phyloP scores from a whole-genome alignment of 2,797 vertebrate species.

The Podargus strigoides region DNA sequence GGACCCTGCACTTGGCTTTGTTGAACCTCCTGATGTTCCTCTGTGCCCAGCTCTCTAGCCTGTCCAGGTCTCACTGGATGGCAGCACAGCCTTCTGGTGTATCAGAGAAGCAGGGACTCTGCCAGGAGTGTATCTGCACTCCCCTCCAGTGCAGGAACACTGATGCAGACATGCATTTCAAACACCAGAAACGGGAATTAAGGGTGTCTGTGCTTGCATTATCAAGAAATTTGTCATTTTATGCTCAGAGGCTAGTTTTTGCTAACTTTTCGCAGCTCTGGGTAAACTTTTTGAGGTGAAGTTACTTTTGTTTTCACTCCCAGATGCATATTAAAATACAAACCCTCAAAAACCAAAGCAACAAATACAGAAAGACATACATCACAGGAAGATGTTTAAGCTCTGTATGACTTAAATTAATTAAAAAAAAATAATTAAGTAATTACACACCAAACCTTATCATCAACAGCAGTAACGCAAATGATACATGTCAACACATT shows the following conservation, averaged over 20 bases:
- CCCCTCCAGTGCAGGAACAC: not conserved
- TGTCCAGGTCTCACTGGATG: no score
- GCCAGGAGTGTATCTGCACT: not conserved
- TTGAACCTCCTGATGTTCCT: no score
- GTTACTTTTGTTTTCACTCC: not conserved
- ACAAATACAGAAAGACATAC: not conserved
- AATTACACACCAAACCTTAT: not conserved
- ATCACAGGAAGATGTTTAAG: not conserved
- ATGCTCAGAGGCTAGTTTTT: not conserved
- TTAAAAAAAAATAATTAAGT: not conserved
- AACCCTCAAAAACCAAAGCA: not conserved
- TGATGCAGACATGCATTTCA: not conserved
- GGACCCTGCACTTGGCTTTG: no score
- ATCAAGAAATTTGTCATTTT: not conserved
- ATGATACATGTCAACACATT: not conserved
- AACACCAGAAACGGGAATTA: not conserved
- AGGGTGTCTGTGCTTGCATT: not conserved
- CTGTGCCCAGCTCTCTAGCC: no score
- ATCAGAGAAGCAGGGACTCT: not conserved
- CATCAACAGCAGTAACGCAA: not conserved
- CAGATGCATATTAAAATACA: not conserved
- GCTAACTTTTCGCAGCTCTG: not conserved
- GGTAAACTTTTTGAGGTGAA: not conserved
- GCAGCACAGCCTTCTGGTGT: no score
- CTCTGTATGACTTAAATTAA: not conserved